A percentile compares a stretch with the other conserved stretches of the same genome.
Conservation (phyloP, 2,888 invertebrate species). For the Conomelus anceps region DNA sequence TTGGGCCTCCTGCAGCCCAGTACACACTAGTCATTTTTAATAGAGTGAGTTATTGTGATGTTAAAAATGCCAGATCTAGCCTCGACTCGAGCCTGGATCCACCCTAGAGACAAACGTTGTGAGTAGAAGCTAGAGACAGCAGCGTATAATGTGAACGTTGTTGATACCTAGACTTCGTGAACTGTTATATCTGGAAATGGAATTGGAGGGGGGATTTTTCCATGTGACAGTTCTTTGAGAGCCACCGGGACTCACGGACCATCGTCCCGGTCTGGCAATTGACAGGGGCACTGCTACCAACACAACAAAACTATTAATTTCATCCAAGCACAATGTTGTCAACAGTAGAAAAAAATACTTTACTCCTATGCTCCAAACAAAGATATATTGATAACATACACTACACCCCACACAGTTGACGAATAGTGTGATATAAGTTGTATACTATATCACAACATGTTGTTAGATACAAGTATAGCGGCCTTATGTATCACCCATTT, state of each 20-base stretch:
- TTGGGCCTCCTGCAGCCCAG: no score
- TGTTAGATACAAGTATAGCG: no score
- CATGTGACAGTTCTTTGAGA: slow-evolving; percentile 24
- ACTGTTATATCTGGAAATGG: not conserved
- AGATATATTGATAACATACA: no score
- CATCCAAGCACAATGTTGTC: not conserved
- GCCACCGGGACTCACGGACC: slow-evolving; percentile 22
- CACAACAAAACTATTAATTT: slow-evolving; percentile 3
- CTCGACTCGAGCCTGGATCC: not conserved
- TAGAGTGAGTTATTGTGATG: no score
- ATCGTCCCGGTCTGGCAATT: slow-evolving; percentile 20
- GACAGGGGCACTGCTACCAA: slow-evolving; percentile 16
- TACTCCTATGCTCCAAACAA: no score
- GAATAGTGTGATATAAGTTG: no score
- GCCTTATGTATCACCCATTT: no score
- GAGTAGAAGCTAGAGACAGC: not conserved
- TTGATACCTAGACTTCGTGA: slow-evolving; percentile 22
- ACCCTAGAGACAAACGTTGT: not conserved
- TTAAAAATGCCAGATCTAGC: not conserved
- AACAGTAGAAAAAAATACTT: not conserved
- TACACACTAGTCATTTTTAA: no score
- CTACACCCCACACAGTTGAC: no score
- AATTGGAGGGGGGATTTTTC: slow-evolving; percentile 23
- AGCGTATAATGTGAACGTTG: not conserved
- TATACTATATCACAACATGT: no score